Conservation (phyloP, 64 coral and sea anemone species). For the Porites lutea region DNA sequence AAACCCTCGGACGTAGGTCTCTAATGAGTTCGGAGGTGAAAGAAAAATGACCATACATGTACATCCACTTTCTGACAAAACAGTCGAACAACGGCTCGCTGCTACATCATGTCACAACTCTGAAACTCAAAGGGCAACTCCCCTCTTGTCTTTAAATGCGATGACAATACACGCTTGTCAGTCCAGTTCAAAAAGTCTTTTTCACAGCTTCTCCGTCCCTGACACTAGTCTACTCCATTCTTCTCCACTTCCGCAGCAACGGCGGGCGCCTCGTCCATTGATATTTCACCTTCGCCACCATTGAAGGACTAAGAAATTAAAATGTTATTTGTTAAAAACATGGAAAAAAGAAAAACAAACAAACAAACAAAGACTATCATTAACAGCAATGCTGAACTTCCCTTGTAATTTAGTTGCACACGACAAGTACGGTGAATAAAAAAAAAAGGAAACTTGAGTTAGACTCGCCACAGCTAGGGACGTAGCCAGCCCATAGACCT, state of each 20-base stretch:
- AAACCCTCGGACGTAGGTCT: too few relatives aligned
- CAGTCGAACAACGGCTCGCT: not conserved
- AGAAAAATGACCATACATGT: not conserved
- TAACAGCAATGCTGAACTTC: too few relatives aligned
- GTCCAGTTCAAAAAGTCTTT: not conserved
- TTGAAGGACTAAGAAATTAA: conserved; percentile 15
- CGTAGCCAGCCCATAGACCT: too few relatives aligned
- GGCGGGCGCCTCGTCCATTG: conserved; percentile 24
- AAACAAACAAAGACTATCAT: too few relatives aligned
- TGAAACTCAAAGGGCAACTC: not conserved
- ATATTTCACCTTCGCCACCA: conserved; percentile 31
- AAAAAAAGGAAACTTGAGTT: too few relatives aligned
- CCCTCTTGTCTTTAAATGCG: not conserved
- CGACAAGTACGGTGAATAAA: too few relatives aligned
- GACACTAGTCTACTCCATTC: conserved; percentile 33
- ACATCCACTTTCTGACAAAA: not conserved
- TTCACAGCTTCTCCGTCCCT: not conserved
- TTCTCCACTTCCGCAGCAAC: conserved; percentile 36
- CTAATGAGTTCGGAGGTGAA: too few relatives aligned
- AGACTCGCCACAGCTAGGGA: too few relatives aligned
- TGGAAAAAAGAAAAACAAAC: too few relatives aligned
- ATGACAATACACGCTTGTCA: not conserved
- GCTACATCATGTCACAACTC: not conserved
- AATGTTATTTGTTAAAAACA: not conserved
- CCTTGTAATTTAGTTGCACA: too few relatives aligned